Evolutionary conservation across 2,113 vertebrate species (phyloP).

Genomic region (Stigmatopora argus): DNA sequence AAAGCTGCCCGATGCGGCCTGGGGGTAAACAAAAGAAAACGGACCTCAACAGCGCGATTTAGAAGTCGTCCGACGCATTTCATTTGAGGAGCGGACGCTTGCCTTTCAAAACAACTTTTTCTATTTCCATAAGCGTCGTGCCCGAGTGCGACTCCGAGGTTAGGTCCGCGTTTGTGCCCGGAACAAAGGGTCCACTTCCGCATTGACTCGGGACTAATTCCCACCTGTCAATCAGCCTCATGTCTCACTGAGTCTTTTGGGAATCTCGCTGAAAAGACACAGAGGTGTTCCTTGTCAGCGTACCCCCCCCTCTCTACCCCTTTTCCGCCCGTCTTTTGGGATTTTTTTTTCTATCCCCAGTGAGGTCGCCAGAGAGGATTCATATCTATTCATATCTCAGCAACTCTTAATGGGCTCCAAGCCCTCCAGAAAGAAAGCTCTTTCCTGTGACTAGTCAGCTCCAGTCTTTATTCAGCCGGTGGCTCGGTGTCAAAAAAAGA

Average conservation of each 20-base stretch:
- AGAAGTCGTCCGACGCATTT: neutral
- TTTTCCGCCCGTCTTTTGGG: conserved; percentile 28
- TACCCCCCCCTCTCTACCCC: conserved; percentile 5
- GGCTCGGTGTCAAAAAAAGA: conserved; percentile 99
- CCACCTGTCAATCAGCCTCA: conserved; percentile 61
- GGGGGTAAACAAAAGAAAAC: neutral
- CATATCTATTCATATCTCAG: conserved; percentile 79
- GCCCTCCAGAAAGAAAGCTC: conserved; percentile 86
- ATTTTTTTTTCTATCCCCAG: conserved; percentile 59
- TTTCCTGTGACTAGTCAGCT: conserved; percentile 93
- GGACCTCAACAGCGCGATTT: neutral
- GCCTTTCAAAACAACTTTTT: neutral
- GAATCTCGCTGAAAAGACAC: conserved; percentile 62
- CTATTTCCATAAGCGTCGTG: neutral
- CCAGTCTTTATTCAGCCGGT: conserved; percentile 95
- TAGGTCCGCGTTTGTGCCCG: conserved; percentile 53
- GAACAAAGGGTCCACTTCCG: conserved; percentile 68
- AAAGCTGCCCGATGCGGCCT: neutral
- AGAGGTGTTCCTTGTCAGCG: conserved; percentile 54
- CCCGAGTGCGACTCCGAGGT: conserved; percentile 24
- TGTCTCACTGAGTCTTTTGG: conserved; percentile 58
- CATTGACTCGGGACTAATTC: conserved; percentile 65
- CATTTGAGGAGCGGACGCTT: neutral
- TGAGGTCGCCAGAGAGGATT: conserved; percentile 68
- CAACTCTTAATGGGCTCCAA: conserved; percentile 87